These are phyloP conservation scores for Acanthaster planci DNA, from an alignment of 35 echinoderm and acorn worm species.

Conservation along the genomic window DNA sequence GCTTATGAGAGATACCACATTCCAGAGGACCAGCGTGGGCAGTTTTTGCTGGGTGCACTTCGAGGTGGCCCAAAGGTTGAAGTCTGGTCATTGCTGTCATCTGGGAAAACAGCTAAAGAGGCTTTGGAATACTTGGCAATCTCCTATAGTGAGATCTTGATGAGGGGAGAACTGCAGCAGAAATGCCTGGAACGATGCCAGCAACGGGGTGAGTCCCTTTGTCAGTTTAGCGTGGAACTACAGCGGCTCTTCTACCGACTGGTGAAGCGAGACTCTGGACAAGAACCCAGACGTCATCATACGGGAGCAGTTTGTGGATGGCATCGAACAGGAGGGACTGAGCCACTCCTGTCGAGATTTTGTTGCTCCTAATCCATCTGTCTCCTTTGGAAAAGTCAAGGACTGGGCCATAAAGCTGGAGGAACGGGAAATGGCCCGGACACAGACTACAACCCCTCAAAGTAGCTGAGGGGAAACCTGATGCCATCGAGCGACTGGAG, in stretches of 20 bases:
- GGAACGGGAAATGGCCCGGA: neutral
- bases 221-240: neutral
- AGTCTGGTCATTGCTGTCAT: neutral
- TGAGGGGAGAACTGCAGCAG: neutral
- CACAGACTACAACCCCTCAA: too few relatives aligned
- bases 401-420: slow-evolving; percentile 5
- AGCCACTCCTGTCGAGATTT: slow-evolving; percentile 4
- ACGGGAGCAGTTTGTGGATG: neutral
- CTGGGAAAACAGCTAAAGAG: neutral
- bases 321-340: neutral
- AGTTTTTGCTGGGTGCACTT: neutral
- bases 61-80: neutral
- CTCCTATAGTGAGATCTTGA: neutral
- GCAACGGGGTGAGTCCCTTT: neutral
- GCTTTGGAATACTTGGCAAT: neutral
- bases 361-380: neutral
- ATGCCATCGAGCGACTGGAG: too few relatives aligned
- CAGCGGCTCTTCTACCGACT: neutral
- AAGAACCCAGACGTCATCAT: neutral
- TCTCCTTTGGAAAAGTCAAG: neutral
- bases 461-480: too few relatives aligned
- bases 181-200: neutral
- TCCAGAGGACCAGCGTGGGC: neutral
- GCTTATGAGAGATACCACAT: neutral
- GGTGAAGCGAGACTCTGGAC: neutral